Evolutionary conservation across 2,888 invertebrate genomes (phyloP), one percentile per base, ranked within the genome.

Genomic region (Sarcophaga rosellei): DNA sequence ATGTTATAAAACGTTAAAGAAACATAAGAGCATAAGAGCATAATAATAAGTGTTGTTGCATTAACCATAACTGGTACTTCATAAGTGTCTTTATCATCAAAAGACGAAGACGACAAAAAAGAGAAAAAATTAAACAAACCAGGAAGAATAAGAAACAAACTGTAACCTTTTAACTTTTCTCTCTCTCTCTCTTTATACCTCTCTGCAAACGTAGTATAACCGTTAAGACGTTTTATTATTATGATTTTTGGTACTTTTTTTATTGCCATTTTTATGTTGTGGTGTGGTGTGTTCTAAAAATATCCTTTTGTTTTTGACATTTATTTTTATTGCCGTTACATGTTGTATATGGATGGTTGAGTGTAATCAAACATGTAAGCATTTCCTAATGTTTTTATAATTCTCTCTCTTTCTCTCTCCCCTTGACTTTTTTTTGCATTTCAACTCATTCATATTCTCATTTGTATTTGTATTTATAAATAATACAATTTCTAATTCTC

Each of bases 281-380:
- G 12, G 3, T 53, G 17, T 53, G 17, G 53, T 53, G 17, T 53
- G 53, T 53, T 15, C 4, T 21, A 20, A 79, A 63, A 65, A 25
- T 63, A 68, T 87, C 72, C 75, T 69, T 77, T 73, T 88, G 82
- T 83, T 83, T 84, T 84, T 88, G 85, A 87, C 88, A 89, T 87
- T 85, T 86, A 88, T 87, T 88, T 85, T 88, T 78, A 87, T 85
- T 84, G 78, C 81, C 78, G 65, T 76, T 81, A 79, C 78, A 85
- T 82, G 69, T 47, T 61, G 25, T 44, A 57, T 45, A 53, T 79
- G 35, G 25, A 45, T 70, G 66, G 75, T 15, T 66, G 74, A 75
- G 73, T 69, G 21, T 65, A 76, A 45, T 63, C 23, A 70, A 69
- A 59, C 63, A 75, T 53, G 47, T 59, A 57, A 63, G 63, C 63